Evolutionary conservation across 2,797 vertebrate species (phyloP).

Genomic region (Taeniopygia guttata): DNA sequence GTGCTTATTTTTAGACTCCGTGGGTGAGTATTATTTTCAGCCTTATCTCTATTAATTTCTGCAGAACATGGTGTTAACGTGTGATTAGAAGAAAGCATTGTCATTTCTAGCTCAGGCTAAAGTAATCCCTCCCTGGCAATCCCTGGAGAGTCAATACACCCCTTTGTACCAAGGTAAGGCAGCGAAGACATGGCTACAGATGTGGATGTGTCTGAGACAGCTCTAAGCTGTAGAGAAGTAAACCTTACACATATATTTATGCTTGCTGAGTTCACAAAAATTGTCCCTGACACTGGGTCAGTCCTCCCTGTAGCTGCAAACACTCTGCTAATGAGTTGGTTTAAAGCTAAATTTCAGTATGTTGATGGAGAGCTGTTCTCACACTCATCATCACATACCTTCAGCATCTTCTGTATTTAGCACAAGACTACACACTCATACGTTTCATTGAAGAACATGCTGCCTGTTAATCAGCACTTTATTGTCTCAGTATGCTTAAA

Average conservation of each 20-base stretch:
- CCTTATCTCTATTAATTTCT: constrained; percentile 52
- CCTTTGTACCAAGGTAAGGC: background rate
- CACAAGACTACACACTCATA: background rate
- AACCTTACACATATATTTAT: background rate
- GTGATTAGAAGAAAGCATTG: constrained; percentile 10
- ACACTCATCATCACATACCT: background rate
- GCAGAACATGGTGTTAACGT: constrained; percentile 25
- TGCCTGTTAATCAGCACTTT: constrained; percentile 55
- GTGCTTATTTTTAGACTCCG: constrained; percentile 64
- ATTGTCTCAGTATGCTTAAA: constrained; percentile 59
- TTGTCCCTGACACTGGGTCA: background rate
- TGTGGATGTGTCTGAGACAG: background rate
- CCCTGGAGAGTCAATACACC: background rate
- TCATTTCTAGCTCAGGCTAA: background rate
- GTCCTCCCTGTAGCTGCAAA: background rate
- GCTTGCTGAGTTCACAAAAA: background rate
- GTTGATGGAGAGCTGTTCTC: background rate
- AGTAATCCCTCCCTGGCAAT: background rate
- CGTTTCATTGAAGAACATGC: constrained; percentile 33
- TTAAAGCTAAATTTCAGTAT: background rate
- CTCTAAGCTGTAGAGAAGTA: background rate
- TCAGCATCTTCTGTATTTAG: constrained; percentile 1
- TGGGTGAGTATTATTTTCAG: constrained; percentile 64
- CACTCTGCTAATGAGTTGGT: background rate
- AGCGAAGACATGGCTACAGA: background rate